Evolutionary conservation across 1,140 invertebrate genomes (phyloP).

Genomic region (Listronotus bonariensis): DNA sequence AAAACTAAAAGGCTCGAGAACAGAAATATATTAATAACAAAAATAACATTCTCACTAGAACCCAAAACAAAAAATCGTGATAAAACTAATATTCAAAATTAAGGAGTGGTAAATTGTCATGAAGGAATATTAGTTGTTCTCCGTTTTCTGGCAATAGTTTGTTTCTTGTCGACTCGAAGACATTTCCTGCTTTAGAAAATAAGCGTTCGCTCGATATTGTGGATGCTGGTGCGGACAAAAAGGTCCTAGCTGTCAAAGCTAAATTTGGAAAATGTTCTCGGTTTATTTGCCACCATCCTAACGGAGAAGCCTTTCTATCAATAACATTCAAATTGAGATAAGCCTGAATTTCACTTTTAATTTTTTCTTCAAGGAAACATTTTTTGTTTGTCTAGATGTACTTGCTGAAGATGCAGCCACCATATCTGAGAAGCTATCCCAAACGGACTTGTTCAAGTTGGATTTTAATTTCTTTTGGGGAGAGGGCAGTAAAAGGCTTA

Average conservation of each 20-base stretch:
- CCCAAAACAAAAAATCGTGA: too few species aligned
- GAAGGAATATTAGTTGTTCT: background rate
- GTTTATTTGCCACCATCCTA: background rate
- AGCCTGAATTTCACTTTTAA: too few species aligned
- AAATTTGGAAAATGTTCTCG: background rate
- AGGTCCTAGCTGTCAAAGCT: background rate
- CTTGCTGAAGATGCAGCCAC: background rate
- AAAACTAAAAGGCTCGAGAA: too few species aligned
- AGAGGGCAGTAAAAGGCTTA: background rate
- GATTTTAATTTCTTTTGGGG: background rate
- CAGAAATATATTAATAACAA: too few species aligned
- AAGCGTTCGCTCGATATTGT: background rate
- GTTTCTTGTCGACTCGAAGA: background rate
- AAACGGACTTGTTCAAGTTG: background rate
- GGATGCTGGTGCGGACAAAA: background rate
- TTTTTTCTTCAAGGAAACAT: background rate
- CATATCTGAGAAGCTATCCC: background rate
- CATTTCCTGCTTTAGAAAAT: background rate
- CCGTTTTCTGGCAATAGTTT: background rate
- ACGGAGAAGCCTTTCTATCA: background rate
- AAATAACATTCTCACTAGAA: too few species aligned
- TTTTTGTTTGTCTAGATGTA: background rate
- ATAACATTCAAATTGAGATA: too few species aligned
- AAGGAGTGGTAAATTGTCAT: background rate
- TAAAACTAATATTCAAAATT: background rate